Evolutionary conservation across 2,888 invertebrate species (phyloP).

Genomic region (Epinotia nisella): DNA sequence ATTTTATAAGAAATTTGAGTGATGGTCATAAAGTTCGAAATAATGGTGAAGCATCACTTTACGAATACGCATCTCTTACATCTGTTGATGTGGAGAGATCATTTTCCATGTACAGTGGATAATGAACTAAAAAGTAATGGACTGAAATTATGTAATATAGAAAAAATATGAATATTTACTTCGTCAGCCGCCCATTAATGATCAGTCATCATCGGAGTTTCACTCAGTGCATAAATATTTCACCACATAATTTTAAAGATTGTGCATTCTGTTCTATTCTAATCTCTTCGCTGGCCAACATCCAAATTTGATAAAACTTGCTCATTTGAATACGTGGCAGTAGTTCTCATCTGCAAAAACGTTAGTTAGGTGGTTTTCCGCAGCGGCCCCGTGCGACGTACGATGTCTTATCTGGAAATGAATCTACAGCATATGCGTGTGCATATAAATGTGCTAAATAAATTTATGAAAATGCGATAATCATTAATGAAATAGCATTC

Average conservation of each 20-base stretch:
- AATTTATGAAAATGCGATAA: not conserved
- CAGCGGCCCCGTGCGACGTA: not conserved
- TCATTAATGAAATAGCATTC: not conserved
- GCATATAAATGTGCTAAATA: not conserved
- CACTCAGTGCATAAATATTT: not conserved
- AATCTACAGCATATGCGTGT: not conserved
- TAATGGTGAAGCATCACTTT: too few relatives aligned
- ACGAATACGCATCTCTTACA: too few relatives aligned
- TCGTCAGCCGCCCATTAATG: too few relatives aligned
- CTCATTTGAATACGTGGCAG: not conserved
- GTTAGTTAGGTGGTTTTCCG: not conserved
- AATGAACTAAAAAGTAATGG: too few relatives aligned
- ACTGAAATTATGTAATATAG: too few relatives aligned
- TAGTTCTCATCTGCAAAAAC: not conserved
- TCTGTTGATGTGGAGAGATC: too few relatives aligned
- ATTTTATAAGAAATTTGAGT: too few relatives aligned
- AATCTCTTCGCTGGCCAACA: not conserved
- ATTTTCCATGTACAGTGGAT: too few relatives aligned
- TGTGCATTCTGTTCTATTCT: not conserved
- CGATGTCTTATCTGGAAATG: not conserved
- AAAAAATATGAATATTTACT: too few relatives aligned
- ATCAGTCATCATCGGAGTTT: not conserved
- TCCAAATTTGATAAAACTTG: conserved; percentile 13
- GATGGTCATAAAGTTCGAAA: too few relatives aligned
- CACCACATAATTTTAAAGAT: not conserved